Base-by-base conservation (phyloP, 1,140 invertebrate genomes). In the Aplysia californica region DNA sequence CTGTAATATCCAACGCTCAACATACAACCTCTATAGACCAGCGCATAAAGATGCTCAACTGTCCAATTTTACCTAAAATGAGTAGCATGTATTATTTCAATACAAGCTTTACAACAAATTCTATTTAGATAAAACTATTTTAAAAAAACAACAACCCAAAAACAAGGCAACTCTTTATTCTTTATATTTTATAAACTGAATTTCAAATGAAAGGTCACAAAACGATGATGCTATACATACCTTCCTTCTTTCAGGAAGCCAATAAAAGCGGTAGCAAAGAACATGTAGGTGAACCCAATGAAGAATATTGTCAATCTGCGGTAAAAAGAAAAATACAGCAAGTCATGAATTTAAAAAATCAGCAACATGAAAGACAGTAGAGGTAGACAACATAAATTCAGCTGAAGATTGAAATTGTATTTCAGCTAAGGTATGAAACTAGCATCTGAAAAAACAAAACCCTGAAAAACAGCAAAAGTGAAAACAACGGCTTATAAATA, bases 191-290 rank as follows among this genome's bases (percentile, higher is more conserved):
- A 18, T 31, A 38, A 33, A n/a, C n/a, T n/a, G n/a, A n/a, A n/a
- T n/a, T n/a, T n/a, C n/a, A n/a, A n/a, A n/a, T n/a, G n/a, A n/a
- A n/a, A n/a, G n/a, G n/a, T n/a, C n/a, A n/a, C n/a, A n/a, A n/a
- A n/a, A n/a, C n/a, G 5, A 31, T 6, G 4, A 31, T 35, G 23
- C n/a, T 39, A 18, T 20, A 82, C 80, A 81, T 81, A 87, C 86
- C 72, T 71, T 68, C 80, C 80, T 65, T 82, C 75, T 56, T 80
- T 81, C 20, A 87, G 56, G 66, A 83, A 85, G 41, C 86, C 86
- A 79, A 87, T 83, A 39, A 87, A 78, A 38, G 84, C 84, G 77
- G 86, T 87, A 29, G 79, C 83, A 0, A 81, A 23, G 18, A 87
- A 79, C 23, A 87, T 64, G 81, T 82, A 86, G 15, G 38, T 18